These are phyloP conservation scores for Xenopus petersii DNA, from an alignment of 2,797 vertebrate species.

Conservation along the genomic window DNA sequence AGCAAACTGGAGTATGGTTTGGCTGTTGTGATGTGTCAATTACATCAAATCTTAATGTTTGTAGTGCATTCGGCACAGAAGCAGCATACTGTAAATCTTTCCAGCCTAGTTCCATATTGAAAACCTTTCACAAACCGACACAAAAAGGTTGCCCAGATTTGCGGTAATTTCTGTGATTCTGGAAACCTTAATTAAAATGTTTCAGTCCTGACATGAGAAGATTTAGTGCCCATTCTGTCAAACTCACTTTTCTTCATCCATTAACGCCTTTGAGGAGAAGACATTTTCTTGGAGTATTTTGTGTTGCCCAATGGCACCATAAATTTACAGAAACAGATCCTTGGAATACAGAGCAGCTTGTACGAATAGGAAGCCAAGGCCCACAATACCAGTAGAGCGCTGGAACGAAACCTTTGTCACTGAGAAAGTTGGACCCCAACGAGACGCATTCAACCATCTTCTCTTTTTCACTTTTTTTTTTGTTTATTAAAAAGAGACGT, in stretches of 20 bases:
- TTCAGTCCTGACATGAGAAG: conserved; percentile 32
- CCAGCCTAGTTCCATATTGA: conserved; percentile 1
- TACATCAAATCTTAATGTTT: conserved; percentile 22
- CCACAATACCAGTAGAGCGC: background rate
- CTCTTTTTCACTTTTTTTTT: background rate
- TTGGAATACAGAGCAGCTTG: conserved; percentile 39
- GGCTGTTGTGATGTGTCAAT: conserved; percentile 9
- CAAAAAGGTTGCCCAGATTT: conserved; percentile 30
- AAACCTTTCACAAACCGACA: conserved; percentile 28
- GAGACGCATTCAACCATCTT: conserved; percentile 22
- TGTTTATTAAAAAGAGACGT: conserved; percentile 19
- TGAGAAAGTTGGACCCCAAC: conserved; percentile 33
- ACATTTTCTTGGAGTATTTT: conserved; percentile 46
- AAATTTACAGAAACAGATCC: conserved; percentile 35
- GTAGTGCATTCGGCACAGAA: conserved; percentile 11
- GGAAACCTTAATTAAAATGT: conserved; percentile 36
- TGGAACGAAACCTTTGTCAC: conserved; percentile 42
- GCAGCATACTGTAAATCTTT: conserved; percentile 17
- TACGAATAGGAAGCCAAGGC: conserved; percentile 11
- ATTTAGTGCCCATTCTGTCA: conserved; percentile 43
- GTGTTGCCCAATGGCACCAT: conserved; percentile 44
- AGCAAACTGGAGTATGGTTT: background rate
- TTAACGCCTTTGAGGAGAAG: conserved; percentile 38
- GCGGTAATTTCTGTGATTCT: conserved; percentile 37
- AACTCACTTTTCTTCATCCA: conserved; percentile 46